These are phyloP conservation scores for Brachypteracias leptosomus DNA, from an alignment of 2,113 vertebrate species.

Conservation along the genomic window DNA sequence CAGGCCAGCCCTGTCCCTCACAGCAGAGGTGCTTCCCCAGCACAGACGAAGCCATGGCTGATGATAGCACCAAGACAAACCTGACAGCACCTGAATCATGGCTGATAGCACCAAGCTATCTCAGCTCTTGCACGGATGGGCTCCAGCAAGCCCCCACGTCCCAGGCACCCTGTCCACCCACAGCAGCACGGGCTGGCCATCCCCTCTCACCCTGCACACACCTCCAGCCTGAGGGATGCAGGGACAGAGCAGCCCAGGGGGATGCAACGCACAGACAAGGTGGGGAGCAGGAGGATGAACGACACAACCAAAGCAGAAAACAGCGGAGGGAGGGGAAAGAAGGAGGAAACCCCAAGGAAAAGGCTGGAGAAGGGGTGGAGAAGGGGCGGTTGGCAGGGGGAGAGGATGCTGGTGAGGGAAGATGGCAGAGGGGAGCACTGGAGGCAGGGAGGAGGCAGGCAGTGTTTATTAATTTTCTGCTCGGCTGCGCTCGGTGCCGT, in stretches of 20 bases:
- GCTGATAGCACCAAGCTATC: not conserved
- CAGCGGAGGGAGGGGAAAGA: not conserved
- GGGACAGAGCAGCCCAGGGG: not conserved
- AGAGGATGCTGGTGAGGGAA: not conserved
- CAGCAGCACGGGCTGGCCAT: fast-evolving
- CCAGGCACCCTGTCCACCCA: not conserved
- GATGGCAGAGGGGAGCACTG: not conserved
- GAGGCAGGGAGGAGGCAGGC: not conserved
- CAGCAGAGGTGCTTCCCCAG: not conserved
- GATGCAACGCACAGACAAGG: fast-evolving
- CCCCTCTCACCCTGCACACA: not conserved
- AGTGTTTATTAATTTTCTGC: constrained; percentile 76
- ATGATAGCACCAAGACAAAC: too few species aligned
- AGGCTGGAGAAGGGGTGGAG: not conserved
- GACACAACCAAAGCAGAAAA: not conserved
- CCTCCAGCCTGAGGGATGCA: fast-evolving
- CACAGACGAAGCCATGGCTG: fast-evolving
- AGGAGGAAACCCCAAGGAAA: not conserved
- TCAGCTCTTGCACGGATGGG: fast-evolving
- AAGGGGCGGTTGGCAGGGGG: not conserved
- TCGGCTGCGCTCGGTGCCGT: constrained; percentile 52
- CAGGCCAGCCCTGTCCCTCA: fast-evolving
- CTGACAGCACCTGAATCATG: too few species aligned
- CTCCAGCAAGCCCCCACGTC: fast-evolving
- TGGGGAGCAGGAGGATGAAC: fast-evolving